Evolutionary conservation across 1,140 invertebrate genomes (phyloP), one percentile per base, ranked within the genome.

Genomic region (Venustaconcha ellipsiformis): DNA sequence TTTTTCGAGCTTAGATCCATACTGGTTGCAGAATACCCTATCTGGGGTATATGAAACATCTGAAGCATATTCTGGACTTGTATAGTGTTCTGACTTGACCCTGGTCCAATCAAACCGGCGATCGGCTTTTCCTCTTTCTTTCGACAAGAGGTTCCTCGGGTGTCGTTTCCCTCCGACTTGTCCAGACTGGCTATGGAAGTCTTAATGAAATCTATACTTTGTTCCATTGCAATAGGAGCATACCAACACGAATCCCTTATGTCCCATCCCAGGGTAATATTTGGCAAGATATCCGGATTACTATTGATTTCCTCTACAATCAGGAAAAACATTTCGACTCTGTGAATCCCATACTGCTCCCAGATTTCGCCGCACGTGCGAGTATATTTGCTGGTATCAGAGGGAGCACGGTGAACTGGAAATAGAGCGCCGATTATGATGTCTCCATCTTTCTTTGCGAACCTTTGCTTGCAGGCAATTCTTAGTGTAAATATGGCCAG

Each of bases 201-300:
- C 57, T 94, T 90, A 64, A 95, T 94, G 78, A 95, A 92, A 86
- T 94, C 94, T 69, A 95, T 93, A 80, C 92, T 94, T 87, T 95
- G 94, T 87, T 95, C 94, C 59, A 95, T 90, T 20, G 95, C 94
- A 17, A 95, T 93, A 3, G 94, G 93, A 1, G 94, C 92, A 80
- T 94, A 94, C 95, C 95, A 96, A 87, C 95, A 96, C 12, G 94
- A 94, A 86, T 96, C 95, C 23, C 95, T 88, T 59, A 95, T 94
- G 85, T 95, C 94, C 71, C 95, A 92, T 13, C 95, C 95, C 17
- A 96, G 88, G 5, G 91, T 93, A 64, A 95, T 91, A 77, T 92
- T 91, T 3, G 92, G 90, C 70, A 93, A 82, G 73, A 92, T 87
- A 12, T 79, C 80, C 5, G 78, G 62, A 78, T 91, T 83, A 56